phyloP scores from a whole-genome alignment of 1,140 invertebrate species.

The Prorops nasuta region DNA sequence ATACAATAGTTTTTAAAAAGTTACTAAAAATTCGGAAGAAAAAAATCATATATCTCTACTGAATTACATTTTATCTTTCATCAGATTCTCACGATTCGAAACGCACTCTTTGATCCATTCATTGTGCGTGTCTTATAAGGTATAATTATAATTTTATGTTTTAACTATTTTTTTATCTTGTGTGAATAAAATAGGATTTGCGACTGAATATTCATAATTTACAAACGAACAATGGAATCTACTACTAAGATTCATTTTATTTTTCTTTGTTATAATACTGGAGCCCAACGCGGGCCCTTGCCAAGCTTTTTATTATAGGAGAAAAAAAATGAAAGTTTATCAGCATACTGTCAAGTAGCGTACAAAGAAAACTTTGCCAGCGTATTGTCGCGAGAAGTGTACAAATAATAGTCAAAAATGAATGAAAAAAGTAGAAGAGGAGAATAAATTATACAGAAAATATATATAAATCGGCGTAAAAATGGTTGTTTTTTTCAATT shows the following conservation, averaged over 20 bases:
- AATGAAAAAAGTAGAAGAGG: conserved; percentile 18
- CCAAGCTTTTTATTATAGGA: too few relatives aligned
- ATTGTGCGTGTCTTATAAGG: conserved; percentile 27
- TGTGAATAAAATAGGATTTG: conserved; percentile 7
- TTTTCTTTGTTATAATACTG: too few relatives aligned
- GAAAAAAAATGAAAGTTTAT: conserved; percentile 33
- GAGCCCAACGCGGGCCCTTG: too few relatives aligned
- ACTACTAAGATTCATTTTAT: conserved; percentile 33
- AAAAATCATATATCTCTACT: conserved; percentile 19
- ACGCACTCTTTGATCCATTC: too few relatives aligned
- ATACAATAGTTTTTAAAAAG: too few relatives aligned
- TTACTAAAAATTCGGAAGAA: too few relatives aligned
- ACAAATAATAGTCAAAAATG: conserved; percentile 27
- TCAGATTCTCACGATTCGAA: too few relatives aligned
- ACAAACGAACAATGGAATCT: conserved; percentile 23
- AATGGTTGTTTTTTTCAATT: conserved; percentile 9
- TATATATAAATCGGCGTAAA: conserved; percentile 1
- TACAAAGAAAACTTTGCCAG: conserved; percentile 34
- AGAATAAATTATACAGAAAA: conserved; percentile 16
- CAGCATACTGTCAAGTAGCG: conserved; percentile 41
- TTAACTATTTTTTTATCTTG: background rate
- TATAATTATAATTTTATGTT: conserved; percentile 9
- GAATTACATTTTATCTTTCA: conserved; percentile 42
- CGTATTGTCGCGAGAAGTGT: conserved; percentile 25
- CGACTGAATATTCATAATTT: conserved; percentile 29